Evolutionary conservation across 1,140 invertebrate species (phyloP).

Genomic region (Zaprionus inermis): DNA sequence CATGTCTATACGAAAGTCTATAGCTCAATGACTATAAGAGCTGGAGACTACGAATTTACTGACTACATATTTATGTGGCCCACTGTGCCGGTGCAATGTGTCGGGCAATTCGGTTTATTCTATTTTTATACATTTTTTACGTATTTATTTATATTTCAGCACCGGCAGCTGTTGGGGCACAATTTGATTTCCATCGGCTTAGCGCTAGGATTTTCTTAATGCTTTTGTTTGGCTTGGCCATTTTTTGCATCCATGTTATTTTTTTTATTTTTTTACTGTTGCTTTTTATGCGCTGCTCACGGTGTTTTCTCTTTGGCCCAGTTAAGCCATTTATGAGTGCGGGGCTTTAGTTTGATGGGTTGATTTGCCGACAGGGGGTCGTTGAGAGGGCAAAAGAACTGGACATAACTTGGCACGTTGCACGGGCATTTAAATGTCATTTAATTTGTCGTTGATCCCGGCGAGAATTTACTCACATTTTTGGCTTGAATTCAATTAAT

Average conservation of each 20-base stretch:
- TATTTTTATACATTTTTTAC: conserved; percentile 47
- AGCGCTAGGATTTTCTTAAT: conserved; percentile 52
- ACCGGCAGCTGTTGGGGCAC: conserved; percentile 45
- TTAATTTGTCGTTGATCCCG: conserved; percentile 16
- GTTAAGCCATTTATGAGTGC: conserved; percentile 50
- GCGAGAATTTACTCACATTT: conserved; percentile 3
- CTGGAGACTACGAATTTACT: no score
- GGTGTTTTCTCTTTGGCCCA: conserved; percentile 14
- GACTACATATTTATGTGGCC: neutral
- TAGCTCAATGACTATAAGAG: no score
- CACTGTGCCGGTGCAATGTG: conserved; percentile 44
- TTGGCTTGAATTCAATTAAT: conserved; percentile 8
- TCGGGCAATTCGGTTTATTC: conserved; percentile 28
- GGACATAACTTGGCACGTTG: conserved; percentile 13
- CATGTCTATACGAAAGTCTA: no score
- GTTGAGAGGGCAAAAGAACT: neutral
- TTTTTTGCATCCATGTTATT: conserved; percentile 11
- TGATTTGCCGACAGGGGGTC: conserved; percentile 33
- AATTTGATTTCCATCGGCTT: conserved; percentile 58
- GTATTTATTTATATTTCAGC: conserved; percentile 44
- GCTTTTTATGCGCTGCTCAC: neutral
- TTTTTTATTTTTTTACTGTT: neutral
- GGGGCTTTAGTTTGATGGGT: conserved; percentile 45
- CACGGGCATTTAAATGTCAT: conserved; percentile 5
- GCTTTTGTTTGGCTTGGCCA: conserved; percentile 38